A percentile compares a stretch with the other conserved stretches of the same genome.
Evolutionary conservation across 2,888 invertebrate species (phyloP).

Genomic region (Drosophila differens): DNA sequence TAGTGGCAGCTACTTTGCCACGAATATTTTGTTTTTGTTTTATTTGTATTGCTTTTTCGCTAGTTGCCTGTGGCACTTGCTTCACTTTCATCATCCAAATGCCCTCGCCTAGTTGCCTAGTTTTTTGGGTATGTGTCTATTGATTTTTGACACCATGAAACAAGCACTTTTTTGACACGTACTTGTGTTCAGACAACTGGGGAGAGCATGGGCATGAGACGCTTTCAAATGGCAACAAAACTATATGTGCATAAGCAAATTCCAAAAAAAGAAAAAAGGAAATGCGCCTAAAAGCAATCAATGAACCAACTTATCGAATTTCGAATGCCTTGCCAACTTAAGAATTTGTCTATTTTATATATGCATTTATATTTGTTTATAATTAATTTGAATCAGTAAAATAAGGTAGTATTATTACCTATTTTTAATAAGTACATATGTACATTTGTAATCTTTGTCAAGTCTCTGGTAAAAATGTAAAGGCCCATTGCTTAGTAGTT

Average conservation of each 20-base stretch:
- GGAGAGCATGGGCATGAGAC: not conserved
- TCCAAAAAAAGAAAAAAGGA: conserved; percentile 29
- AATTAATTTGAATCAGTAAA: not conserved
- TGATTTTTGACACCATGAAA: conserved; percentile 58
- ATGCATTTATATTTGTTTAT: not conserved
- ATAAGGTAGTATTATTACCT: not conserved
- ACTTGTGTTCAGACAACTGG: conserved; percentile 19
- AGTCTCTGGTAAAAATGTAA: not conserved
- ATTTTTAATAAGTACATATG: not conserved
- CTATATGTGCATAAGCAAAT: conserved; percentile 49
- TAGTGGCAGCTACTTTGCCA: conserved; percentile 48
- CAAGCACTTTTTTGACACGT: conserved; percentile 49
- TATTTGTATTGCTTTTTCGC: conserved; percentile 32
- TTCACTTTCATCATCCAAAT: conserved; percentile 62
- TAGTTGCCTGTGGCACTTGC: conserved; percentile 31
- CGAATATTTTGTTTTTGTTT: conserved; percentile 46
- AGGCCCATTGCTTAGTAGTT: conserved; percentile 4
- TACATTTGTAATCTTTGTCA: not conserved
- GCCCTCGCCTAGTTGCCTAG: conserved; percentile 29
- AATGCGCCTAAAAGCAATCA: conserved; percentile 5
- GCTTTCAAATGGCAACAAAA: conserved; percentile 50
- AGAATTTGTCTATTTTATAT: not conserved
- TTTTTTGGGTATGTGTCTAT: conserved; percentile 56
- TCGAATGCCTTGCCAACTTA: not conserved
- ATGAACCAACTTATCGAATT: not conserved